Percentiles rank a stretch among this genome's conserved stretches.
These are phyloP conservation scores for Gila orcuttii DNA, from an alignment of 2,113 vertebrate genomes.

Conservation along the genomic window DNA sequence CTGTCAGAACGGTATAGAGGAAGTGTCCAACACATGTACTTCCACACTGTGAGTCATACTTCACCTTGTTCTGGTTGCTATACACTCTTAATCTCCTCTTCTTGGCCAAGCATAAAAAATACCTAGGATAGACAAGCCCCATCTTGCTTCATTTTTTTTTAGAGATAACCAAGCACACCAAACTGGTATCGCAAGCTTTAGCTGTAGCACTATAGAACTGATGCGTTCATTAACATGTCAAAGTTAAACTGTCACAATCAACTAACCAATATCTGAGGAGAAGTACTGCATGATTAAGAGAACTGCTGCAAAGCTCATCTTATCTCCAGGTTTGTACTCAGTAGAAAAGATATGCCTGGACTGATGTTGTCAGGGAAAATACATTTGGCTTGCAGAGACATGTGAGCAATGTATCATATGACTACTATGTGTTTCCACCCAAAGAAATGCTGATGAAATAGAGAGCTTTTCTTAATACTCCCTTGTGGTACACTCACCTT, in stretches of 20 bases:
- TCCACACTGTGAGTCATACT: slow-evolving; percentile 36
- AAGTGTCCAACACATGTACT: slow-evolving; percentile 18
- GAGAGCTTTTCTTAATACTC: neutral
- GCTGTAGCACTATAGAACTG: neutral
- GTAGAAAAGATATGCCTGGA: neutral
- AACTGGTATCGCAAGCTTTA: neutral
- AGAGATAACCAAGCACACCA: neutral
- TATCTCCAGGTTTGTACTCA: neutral
- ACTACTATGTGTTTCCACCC: neutral
- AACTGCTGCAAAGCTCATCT: slow-evolving; percentile 16
- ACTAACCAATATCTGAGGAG: neutral
- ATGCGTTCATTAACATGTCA: neutral
- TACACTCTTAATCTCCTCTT: neutral
- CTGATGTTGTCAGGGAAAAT: slow-evolving; percentile 9
- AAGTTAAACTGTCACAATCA: slow-evolving; percentile 16
- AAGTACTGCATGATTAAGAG: slow-evolving; percentile 5
- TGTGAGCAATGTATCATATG: slow-evolving; percentile 26
- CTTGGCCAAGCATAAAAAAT: slow-evolving; percentile 16
- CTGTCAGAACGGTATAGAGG: neutral
- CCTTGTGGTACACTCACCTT: slow-evolving; percentile 70
- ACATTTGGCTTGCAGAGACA: slow-evolving; percentile 44
- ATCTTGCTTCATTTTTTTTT: neutral
- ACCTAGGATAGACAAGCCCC: slow-evolving; percentile 18
- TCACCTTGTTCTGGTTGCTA: slow-evolving; percentile 2
- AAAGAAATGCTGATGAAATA: neutral